A percentile compares a stretch with the other conserved stretches of the same genome.
Evolutionary conservation across 2,888 invertebrate genomes (phyloP).

Genomic region (Mesorhabditis spiculigera): DNA sequence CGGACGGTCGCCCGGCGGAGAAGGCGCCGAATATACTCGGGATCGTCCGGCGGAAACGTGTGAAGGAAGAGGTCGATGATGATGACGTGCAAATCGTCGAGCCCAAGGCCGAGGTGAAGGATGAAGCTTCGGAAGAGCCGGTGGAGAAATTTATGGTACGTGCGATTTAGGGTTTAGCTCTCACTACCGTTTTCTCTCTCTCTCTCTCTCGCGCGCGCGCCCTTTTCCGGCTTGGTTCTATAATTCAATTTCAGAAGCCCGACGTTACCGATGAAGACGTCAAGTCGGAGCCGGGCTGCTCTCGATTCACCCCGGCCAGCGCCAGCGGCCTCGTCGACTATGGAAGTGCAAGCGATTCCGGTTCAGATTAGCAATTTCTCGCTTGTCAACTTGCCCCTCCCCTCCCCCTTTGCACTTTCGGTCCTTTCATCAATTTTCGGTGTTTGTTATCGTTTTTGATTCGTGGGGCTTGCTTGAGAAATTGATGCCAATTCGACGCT

Average conservation of each 20-base stretch:
- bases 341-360: slow-evolving; percentile 2
- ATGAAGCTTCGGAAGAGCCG: neutral
- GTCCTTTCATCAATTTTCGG: too few relatives aligned
- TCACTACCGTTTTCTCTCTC: too few relatives aligned
- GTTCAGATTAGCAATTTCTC: neutral
- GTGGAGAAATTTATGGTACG: neutral
- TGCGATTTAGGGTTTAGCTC: neutral
- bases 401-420: too few relatives aligned
- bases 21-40: neutral
- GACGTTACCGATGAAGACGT: too few relatives aligned
- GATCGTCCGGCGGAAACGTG: neutral
- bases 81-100: neutral
- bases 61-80: slow-evolving; percentile 2
- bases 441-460: too few relatives aligned
- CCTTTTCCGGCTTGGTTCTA: too few relatives aligned
- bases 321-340: neutral
- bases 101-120: neutral
- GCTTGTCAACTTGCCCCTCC: too few relatives aligned
- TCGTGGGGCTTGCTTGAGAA: too few relatives aligned
- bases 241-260: too few relatives aligned
- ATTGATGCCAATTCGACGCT: too few relatives aligned
- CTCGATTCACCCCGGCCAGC: neutral
- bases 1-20: neutral
- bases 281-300: too few relatives aligned
- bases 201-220: too few relatives aligned